phyloP scores from a whole-genome alignment of 2,797 vertebrate species.

The Anguilla megastoma region DNA sequence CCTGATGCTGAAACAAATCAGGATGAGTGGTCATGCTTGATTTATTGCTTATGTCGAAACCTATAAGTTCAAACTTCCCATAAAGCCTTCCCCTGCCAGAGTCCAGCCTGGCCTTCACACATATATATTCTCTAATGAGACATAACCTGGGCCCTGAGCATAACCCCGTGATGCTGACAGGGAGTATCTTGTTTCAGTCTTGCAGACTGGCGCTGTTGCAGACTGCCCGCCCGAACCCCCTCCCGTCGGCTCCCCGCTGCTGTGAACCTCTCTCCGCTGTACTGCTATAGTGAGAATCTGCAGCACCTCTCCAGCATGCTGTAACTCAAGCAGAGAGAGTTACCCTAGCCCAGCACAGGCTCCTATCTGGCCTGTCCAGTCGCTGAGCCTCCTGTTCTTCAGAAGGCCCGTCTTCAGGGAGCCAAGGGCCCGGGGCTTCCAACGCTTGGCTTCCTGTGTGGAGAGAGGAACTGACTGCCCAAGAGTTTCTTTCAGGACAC shows the following conservation, averaged over 20 bases:
- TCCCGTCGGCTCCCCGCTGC: background rate
- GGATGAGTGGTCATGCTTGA: conserved; percentile 14
- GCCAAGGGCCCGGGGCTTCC: background rate
- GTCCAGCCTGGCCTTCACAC: conserved; percentile 17
- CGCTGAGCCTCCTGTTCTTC: background rate
- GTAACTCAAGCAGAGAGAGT: conserved; percentile 5
- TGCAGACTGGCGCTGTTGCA: background rate
- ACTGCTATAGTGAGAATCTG: background rate
- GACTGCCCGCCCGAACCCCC: background rate
- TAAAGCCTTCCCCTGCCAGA: background rate
- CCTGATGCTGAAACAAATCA: conserved; percentile 22
- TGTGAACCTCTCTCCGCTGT: background rate
- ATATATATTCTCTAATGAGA: conserved; percentile 21
- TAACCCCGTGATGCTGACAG: conserved; percentile 1
- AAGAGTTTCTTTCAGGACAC: background rate
- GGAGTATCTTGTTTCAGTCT: background rate
- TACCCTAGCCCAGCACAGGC: background rate
- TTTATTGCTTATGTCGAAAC: conserved; percentile 10
- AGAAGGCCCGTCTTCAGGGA: background rate
- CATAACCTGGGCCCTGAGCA: background rate
- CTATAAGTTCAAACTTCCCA: background rate
- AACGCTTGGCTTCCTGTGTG: background rate
- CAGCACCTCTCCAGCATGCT: background rate
- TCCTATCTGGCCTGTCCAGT: background rate
- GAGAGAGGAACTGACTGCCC: background rate